Base-by-base conservation (phyloP, 2,113 vertebrate genomes). In the Mellivora capensis region DNA sequence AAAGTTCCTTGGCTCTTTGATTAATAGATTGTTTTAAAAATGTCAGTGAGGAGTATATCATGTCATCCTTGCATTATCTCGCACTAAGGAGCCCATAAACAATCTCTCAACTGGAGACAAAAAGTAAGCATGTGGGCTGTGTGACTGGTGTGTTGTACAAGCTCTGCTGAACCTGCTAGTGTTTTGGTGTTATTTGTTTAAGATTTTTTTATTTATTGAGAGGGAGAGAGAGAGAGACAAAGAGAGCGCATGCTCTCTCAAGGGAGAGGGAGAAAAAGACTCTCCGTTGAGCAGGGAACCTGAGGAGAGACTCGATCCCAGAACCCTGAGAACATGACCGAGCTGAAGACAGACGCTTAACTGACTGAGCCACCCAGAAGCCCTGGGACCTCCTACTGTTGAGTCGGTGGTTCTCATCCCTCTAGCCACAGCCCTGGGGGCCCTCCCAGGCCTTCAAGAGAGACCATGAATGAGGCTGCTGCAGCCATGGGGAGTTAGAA, bases 1-100 rank as follows among this genome's bases (percentile, higher is more conserved):
- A n/a, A n/a, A n/a, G n/a, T n/a, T n/a, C 90, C 49, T 94, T 94
- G 10, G 57, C 31, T 82, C 57, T 91, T 57, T 72, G 39, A 82
- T 71, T 82, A 82, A 74, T 20, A 72, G 79, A 69, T 52, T 59
- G 62, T 31, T 72, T 91, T 69, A 79, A 29, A 95, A 67, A 18
- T 62, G 62, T 67, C 14, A 18, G 31, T 67, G 31, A 17, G 31
- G 62, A 34, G 62, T 34, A 17, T 54, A 59, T 47, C 57, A 34
- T 31, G 83, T n/a, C 59, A 87, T 47, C 49, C 39, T 79, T 62
- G 39, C 39, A 67, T 31, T 47, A 29, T 67, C 25, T 39, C 47
- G 44, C 17, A 18, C 44, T 71, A 86, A 87, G 27, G 59, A 85
- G 76, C 21, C 95, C 57, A n/a, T 8, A 37, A 49, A 83, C 2